phyloP scores from a whole-genome alignment of 2,113 vertebrate genomes.

The Melanostigma gelatinosum region DNA sequence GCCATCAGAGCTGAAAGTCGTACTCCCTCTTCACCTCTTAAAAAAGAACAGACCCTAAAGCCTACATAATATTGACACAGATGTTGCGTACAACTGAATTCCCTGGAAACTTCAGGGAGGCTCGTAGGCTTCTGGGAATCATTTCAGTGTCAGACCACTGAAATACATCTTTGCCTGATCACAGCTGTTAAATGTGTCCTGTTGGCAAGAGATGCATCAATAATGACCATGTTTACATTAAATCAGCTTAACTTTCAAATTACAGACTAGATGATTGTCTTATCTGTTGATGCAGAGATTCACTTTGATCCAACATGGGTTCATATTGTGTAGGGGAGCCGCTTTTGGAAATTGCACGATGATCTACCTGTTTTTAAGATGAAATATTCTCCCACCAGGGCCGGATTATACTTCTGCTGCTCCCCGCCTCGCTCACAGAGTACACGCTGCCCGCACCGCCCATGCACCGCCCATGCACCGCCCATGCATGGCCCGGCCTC shows the following conservation, averaged over 20 bases:
- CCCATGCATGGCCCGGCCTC: neutral
- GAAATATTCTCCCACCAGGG: constrained; percentile 43
- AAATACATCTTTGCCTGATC: constrained; percentile 51
- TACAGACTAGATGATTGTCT: constrained; percentile 61
- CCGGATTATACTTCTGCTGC: constrained; percentile 10
- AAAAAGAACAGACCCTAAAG: constrained; percentile 71
- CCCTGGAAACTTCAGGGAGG: constrained; percentile 56
- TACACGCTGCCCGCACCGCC: neutral
- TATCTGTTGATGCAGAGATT: constrained; percentile 67
- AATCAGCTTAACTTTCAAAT: constrained; percentile 58
- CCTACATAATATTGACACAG: constrained; percentile 86
- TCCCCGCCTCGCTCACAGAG: constrained; percentile 10
- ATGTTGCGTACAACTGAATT: constrained; percentile 78
- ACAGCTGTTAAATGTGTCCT: constrained; percentile 62
- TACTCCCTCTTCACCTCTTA: constrained; percentile 65
- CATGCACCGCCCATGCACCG: neutral
- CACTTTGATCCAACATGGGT: constrained; percentile 72
- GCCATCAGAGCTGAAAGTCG: constrained; percentile 60
- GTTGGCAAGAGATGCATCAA: constrained; percentile 34
- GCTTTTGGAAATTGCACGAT: constrained; percentile 39
- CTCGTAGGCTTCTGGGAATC: constrained; percentile 49
- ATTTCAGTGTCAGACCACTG: constrained; percentile 50
- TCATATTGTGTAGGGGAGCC: constrained; percentile 25
- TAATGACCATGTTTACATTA: constrained; percentile 59
- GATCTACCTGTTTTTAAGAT: constrained; percentile 24